These are phyloP conservation scores for Anorthoa munda DNA, from an alignment of 2,888 invertebrate species.

Conservation along the genomic window DNA sequence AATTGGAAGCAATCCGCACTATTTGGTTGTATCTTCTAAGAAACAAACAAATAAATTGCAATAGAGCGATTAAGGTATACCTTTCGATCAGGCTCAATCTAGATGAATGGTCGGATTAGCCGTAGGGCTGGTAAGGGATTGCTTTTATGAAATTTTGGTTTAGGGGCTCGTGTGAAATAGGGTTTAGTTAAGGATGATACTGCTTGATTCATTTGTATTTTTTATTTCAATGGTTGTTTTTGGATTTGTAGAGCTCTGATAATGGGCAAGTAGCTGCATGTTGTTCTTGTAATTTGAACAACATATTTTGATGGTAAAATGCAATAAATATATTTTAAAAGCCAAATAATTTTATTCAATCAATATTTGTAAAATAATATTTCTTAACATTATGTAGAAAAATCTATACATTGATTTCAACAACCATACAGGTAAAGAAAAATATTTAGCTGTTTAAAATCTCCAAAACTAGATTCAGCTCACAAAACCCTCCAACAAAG, in stretches of 20 bases:
- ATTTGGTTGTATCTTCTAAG: constrained; percentile 80
- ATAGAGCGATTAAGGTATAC: constrained; percentile 85
- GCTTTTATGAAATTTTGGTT: constrained; percentile 49
- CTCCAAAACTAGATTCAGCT: neutral
- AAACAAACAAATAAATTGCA: constrained; percentile 84
- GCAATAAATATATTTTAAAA: no score
- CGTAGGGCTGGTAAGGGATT: constrained; percentile 49
- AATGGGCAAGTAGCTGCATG: no score
- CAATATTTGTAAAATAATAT: no score
- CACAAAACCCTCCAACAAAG: neutral
- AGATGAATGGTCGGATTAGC: constrained; percentile 65
- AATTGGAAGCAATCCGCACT: constrained; percentile 75
- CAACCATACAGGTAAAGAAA: neutral
- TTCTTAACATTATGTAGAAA: neutral
- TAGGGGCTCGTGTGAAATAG: constrained; percentile 2
- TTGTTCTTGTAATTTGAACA: no score
- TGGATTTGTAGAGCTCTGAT: no score
- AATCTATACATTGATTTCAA: neutral
- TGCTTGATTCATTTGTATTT: neutral
- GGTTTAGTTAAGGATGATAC: constrained; percentile 1
- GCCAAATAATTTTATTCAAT: no score
- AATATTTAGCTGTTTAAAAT: neutral
- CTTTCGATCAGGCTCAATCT: constrained; percentile 78
- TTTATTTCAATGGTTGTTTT: neutral
- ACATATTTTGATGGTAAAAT: no score